Percentiles rank a stretch among this genome's conserved stretches.
phyloP scores from a whole-genome alignment of 2,888 invertebrate species.

The Spialia ferax region DNA sequence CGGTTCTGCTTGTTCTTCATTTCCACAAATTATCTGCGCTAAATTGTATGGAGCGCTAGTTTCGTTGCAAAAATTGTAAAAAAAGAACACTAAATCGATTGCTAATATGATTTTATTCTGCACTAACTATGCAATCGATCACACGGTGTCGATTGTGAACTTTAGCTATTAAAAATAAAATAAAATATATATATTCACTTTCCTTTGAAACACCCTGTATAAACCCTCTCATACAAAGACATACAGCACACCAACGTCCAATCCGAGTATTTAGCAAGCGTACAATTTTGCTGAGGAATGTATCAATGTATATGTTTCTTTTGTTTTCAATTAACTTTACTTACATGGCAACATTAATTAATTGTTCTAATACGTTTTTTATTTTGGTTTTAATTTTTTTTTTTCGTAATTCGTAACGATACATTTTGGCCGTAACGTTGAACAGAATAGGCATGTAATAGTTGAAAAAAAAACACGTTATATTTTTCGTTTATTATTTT shows the following conservation, averaged over 20 bases:
- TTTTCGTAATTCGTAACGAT: constrained; percentile 40
- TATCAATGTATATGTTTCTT: constrained; percentile 45
- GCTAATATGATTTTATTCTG: too few species aligned
- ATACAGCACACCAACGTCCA: constrained; percentile 58
- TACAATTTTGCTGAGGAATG: constrained; percentile 58
- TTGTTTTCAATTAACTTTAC: constrained; percentile 39
- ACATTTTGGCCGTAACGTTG: constrained; percentile 31
- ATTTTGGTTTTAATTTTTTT: constrained; percentile 41
- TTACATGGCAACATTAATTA: constrained; percentile 37
- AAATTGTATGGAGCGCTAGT: too few species aligned
- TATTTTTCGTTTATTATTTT: constrained; percentile 48
- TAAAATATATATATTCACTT: too few species aligned
- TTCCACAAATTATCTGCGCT: too few species aligned
- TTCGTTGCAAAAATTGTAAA: too few species aligned
- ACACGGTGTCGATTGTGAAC: too few species aligned
- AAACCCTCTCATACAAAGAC: background rate
- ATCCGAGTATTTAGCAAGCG: constrained; percentile 59
- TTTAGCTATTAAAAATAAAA: too few species aligned
- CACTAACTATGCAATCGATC: too few species aligned
- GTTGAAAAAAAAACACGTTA: too few species aligned
- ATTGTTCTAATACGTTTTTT: constrained; percentile 24
- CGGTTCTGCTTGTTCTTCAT: too few species aligned
- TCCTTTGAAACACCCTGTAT: background rate
- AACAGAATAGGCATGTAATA: constrained; percentile 55
- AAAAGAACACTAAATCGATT: too few species aligned